Evolutionary conservation across 1,140 invertebrate species (phyloP), one percentile per base, ranked within the genome.

Genomic region (Drosophila rufa): DNA sequence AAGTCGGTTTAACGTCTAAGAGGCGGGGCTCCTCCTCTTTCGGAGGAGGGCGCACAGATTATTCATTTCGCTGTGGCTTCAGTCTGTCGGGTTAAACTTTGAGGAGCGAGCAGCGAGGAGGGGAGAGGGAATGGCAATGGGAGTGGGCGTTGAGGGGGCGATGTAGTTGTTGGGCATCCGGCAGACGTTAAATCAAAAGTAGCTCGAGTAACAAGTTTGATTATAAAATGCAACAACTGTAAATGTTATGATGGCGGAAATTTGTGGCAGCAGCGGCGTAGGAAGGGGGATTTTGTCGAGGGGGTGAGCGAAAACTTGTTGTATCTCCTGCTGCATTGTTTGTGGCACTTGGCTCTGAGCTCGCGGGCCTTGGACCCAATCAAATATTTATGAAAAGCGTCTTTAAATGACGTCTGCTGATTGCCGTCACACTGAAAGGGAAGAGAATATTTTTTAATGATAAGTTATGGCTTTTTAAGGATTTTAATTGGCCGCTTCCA

Each of bases 211-310:
- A 80, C 80, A 89, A 87, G 80, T 87, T 87, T 87, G 84, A 87
- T 87, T 87, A 87, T 74, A 84, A 87, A 89, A 84, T 87, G 84
- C 84, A 87, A 79, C 84, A 87, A 87, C 84, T 87, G 80, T 89
- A 89, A 87, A 87, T 80, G 80, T 89, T 89, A 87, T 87, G 66
- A 80, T 76, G 75, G 74, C 77, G 73, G 50, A 69, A 80, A 89
- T 80, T 82, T 89, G 80, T 89, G 80, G 76, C 46, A 53, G n/a
- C 22, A 33, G 40, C 15, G 4, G 12, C 7, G 40, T 25, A 5
- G 36, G 22, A 3, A 12, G 0, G n/a, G 38, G 38, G 43, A 17
- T 14, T 51, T 6, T 30, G 51, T 36, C 17, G 19, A 11, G 27
- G 9, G 25, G 8, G n/a, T 15, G 33, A 15, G 33, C 12, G 6